Percentiles rank a stretch among this genome's conserved stretches.
Evolutionary conservation across 2,113 vertebrate species (phyloP).

Genomic region (Antechinus stuartii): DNA sequence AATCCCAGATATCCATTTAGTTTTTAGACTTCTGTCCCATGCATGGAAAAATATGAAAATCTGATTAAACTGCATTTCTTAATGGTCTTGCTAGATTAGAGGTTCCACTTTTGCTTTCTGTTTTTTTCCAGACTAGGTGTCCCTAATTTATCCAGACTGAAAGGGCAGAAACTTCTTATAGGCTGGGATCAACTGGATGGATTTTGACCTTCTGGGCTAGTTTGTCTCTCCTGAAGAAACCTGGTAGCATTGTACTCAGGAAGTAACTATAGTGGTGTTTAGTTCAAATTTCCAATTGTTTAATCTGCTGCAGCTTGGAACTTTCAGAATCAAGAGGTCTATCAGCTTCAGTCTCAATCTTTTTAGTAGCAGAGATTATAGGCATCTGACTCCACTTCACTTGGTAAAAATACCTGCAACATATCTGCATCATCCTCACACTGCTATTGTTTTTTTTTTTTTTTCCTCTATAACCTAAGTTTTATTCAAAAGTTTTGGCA

Average conservation of each 20-base stretch:
- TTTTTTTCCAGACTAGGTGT: background rate
- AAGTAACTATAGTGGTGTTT: background rate
- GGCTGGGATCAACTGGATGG: background rate
- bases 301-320: background rate
- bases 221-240: background rate
- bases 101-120: background rate
- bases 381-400: background rate
- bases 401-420: background rate
- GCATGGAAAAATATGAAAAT: background rate
- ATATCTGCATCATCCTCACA: background rate
- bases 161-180: background rate
- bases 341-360: background rate
- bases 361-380: background rate
- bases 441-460: background rate
- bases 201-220: too few relatives aligned
- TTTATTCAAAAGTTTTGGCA: background rate
- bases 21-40: background rate
- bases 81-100: background rate
- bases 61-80: background rate
- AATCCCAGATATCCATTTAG: background rate
- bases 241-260: background rate
- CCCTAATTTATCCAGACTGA: background rate
- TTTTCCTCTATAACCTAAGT: background rate
- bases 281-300: background rate
- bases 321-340: background rate